Conservation (phyloP, 2,797 vertebrate genomes). For the Tokudaia muenninki region DNA sequence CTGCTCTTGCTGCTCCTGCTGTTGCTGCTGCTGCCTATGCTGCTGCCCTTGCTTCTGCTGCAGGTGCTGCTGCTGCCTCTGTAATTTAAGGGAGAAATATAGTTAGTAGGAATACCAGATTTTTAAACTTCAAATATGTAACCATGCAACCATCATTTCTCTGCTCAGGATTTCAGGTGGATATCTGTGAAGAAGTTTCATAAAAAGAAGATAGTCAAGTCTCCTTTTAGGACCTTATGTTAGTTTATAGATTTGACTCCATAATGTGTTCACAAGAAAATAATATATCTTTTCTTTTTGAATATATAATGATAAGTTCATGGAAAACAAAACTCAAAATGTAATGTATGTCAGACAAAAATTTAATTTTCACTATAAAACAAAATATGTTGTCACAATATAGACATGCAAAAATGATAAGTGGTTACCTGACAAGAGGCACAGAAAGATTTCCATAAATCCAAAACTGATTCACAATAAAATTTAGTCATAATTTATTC, state of each 20-base stretch:
- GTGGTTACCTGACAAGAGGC: background rate
- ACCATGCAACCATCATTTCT: background rate
- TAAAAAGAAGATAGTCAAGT: background rate
- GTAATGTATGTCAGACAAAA: background rate
- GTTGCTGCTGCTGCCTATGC: background rate
- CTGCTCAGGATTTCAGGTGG: background rate
- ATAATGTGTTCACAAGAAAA: background rate
- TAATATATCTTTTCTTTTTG: background rate
- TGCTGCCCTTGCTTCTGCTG: too few relatives aligned
- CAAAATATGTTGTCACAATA: background rate
- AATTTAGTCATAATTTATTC: too few relatives aligned
- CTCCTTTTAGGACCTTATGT: background rate
- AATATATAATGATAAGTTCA: background rate
- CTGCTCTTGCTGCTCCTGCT: too few relatives aligned
- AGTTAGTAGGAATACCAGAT: background rate
- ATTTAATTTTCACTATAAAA: background rate
- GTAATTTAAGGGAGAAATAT: background rate
- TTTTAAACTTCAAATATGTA: background rate
- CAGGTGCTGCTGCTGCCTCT: too few relatives aligned
- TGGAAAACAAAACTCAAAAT: background rate
- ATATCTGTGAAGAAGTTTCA: background rate
- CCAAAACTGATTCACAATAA: background rate
- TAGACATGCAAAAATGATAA: background rate
- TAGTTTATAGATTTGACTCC: background rate
- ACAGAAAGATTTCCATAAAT: background rate